Evolutionary conservation across 2,888 invertebrate species (phyloP), one percentile per base, ranked within the genome.

Genomic region (Thymelicus acteon): DNA sequence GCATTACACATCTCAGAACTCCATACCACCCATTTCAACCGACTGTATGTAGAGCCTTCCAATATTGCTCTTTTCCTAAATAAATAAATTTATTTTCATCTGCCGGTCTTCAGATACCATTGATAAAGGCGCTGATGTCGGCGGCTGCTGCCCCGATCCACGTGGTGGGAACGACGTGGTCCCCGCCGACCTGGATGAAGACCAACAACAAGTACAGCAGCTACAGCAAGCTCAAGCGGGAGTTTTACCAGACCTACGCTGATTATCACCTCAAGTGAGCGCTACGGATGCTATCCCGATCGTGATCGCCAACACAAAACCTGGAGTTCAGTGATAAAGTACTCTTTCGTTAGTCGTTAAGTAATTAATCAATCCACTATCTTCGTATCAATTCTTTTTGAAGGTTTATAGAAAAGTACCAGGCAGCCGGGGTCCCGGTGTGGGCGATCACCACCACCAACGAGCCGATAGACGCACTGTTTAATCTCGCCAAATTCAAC

Each of bases 381-480:
- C 19, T 19, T 19, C 19, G 19, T 19, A 19, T 19, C 40, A 40
- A 40, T 44, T 10, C 61, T 12, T 61, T 2, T 80, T 82, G 19
- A 75, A 96, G 96, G 84, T 98, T 97, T 90, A 83, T 98, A 44
- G 95, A 97, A 73, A 94, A 94, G 40, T 98, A 98, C 85, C 88
- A 94, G 70, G 88, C 92, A 0, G 84, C 95, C 58, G 96, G 95
- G 2, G 82, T 95, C 67, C 83, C 91, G 0, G 94, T 97, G 67
- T 98, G 98, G 98, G 97, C 95, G 0, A 89, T 98, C 44, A 97
- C 98, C 0, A 96, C 97, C 0, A 97, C 97, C 57, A 98, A 98
- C 84, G 98, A 98, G 82, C 98, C 98, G 0, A 80, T 94, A 0
- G 95, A 95, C 78, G 96, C 95, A 0, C 81, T 95, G 0, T 48